Base-by-base conservation (phyloP, 2,888 invertebrate genomes). In the Baccha elongata region DNA sequence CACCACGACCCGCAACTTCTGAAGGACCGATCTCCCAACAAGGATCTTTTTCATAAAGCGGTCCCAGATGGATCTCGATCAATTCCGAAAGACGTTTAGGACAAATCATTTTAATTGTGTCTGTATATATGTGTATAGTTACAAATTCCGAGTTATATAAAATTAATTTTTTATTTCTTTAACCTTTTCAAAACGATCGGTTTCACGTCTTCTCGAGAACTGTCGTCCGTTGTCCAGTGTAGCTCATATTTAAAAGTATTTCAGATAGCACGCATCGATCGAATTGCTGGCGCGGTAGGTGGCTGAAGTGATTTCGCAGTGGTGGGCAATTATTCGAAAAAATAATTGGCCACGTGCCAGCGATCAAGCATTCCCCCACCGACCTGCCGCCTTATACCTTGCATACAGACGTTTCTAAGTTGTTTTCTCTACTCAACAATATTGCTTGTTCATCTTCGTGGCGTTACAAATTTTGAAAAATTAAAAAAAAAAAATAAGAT, bases 1-100 rank as follows among this genome's bases (percentile, higher is more conserved):
- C 88, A 2, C 96, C 96, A 11, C 95, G 93, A 7, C 96, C 96
- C 50, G 94, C 93, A 2, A 94, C 88, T 42, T 90, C 87, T 0
- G 95, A 95, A 73, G 92, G 91, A 48, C 89, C 91, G 60, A 96
- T 91, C 76, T 89, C 92, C 95, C 95, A 95, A 23, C 88, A 88
- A 2, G 89, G 90, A 81, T 89, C 88, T 85, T 88, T 88, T 26
- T 88, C 89, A 85, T 89, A 89, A 42, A 89, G 87, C 35, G 89
- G 88, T 2, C 88, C 87, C 86, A 90, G 67, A 78, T 90, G 89
- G 46, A 88, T 68, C 46, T 87, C 85, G 42, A 90, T 80, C 75
- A 90, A 84, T 79, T 90, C 90, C 60, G 88, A 85, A 11, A 90
- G 88, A 65, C 90, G 90, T 73, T 90, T 88, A 55, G 89, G 89